These are phyloP conservation scores for Heliconius hortense DNA, from an alignment of 2,888 invertebrate species.

Conservation along the genomic window DNA sequence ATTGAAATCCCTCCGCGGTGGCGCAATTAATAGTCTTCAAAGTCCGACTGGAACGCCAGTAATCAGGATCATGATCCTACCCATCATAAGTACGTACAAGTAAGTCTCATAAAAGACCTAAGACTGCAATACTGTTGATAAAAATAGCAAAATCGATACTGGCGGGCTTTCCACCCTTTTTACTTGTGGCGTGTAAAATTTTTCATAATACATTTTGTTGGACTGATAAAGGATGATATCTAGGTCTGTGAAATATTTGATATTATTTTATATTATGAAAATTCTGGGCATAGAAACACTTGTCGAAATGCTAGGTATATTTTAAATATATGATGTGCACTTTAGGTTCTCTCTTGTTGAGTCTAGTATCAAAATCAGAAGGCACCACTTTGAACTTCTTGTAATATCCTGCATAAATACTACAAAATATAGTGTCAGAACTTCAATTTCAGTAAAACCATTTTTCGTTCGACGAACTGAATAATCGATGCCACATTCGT, in stretches of 20 bases:
- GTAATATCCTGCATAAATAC: neutral
- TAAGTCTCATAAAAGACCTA: conserved; percentile 15
- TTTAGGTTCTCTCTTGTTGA: too few species aligned
- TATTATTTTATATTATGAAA: too few species aligned
- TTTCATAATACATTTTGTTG: neutral
- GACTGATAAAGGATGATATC: neutral
- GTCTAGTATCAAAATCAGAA: neutral
- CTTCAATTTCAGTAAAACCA: neutral
- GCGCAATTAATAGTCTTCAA: conserved; percentile 33
- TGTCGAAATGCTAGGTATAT: neutral
- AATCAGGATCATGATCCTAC: conserved; percentile 32
- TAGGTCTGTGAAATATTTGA: neutral
- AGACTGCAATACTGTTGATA: conserved; percentile 26
- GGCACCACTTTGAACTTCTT: neutral
- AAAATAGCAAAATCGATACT: conserved; percentile 31
- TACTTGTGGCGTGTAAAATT: neutral
- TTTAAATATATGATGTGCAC: too few species aligned
- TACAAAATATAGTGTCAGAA: too few species aligned
- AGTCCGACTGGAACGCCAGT: conserved; percentile 27
- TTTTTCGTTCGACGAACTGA: neutral
- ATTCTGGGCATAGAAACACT: neutral
- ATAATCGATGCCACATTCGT: neutral
- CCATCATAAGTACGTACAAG: conserved; percentile 18
- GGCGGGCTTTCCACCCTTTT: neutral
- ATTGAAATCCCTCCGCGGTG: conserved; percentile 13